Conservation (phyloP, 2,797 vertebrate genomes). For the Chelon auratus region DNA sequence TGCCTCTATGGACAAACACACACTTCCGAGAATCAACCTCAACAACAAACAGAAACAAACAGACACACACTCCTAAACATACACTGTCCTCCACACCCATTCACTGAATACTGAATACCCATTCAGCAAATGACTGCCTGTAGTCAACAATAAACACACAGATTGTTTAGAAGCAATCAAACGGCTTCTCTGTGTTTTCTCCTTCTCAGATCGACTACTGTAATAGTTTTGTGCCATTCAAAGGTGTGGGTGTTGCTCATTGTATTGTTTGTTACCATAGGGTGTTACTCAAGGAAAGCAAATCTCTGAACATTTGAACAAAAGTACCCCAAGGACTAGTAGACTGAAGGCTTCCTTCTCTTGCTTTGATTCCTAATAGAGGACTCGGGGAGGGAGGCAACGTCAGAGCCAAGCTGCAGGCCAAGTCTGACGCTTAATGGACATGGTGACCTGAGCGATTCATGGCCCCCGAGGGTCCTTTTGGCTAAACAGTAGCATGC, state of each 20-base stretch:
- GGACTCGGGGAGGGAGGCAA: constrained; percentile 72
- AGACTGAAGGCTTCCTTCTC: constrained; percentile 88
- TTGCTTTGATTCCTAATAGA: constrained; percentile 87
- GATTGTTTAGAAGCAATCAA: constrained; percentile 83
- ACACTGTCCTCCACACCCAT: constrained; percentile 63
- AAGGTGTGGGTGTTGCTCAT: constrained; percentile 84
- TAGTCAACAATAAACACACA: constrained; percentile 81
- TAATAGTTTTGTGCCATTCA: constrained; percentile 77
- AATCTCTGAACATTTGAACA: constrained; percentile 86
- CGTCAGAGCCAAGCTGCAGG: constrained; percentile 74
- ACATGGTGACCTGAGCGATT: constrained; percentile 82
- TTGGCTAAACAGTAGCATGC: constrained; percentile 79
- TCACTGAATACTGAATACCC: constrained; percentile 73
- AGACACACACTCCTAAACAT: constrained; percentile 67
- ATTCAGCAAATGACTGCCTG: constrained; percentile 69
- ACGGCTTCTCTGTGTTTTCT: constrained; percentile 72
- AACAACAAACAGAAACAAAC: constrained; percentile 70
- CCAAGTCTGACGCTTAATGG: constrained; percentile 80
- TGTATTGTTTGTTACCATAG: constrained; percentile 79
- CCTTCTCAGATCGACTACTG: constrained; percentile 63
- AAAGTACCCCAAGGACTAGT: constrained; percentile 89
- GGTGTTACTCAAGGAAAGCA: constrained; percentile 86
- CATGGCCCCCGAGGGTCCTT: constrained; percentile 80
- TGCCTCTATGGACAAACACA: constrained; percentile 43
- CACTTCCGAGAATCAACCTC: constrained; percentile 59